Evolutionary conservation across 2,888 invertebrate species (phyloP).

Genomic region (Sesia bembeciformis): DNA sequence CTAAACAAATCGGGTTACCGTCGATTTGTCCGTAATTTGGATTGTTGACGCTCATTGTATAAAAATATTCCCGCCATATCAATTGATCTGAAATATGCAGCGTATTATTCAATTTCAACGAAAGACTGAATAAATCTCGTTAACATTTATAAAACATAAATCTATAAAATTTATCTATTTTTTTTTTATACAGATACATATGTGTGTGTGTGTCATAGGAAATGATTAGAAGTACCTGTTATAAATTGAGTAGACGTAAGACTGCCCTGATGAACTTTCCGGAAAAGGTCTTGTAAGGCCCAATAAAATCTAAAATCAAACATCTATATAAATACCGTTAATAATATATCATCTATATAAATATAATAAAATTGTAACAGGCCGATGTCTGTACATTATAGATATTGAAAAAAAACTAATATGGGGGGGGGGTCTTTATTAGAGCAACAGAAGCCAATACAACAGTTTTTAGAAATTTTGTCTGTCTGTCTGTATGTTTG

Average conservation of each 20-base stretch:
- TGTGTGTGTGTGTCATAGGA: background rate
- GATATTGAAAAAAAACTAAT: too few species aligned
- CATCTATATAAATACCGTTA: background rate
- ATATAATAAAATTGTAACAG: too few species aligned
- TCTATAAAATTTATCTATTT: background rate
- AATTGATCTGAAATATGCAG: constrained; percentile 73
- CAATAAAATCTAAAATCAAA: constrained; percentile 76
- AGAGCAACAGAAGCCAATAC: too few species aligned
- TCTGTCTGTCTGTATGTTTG: too few species aligned
- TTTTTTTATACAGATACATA: too few species aligned
- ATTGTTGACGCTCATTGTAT: constrained; percentile 85
- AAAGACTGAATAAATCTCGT: background rate
- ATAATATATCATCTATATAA: too few species aligned
- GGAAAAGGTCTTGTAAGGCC: constrained; percentile 78
- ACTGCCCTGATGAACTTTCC: constrained; percentile 66
- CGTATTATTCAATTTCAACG: background rate
- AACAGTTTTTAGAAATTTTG: too few species aligned
- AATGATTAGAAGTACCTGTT: constrained; percentile 31
- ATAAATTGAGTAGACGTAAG: constrained; percentile 48
- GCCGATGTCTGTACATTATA: too few species aligned
- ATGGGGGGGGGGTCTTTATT: too few species aligned
- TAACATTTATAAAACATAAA: background rate
- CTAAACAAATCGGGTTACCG: constrained; percentile 81
- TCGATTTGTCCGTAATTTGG: constrained; percentile 79
- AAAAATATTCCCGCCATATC: constrained; percentile 86